Conservation (phyloP, 2,113 vertebrate species). For the Miniopterus natalensis region DNA sequence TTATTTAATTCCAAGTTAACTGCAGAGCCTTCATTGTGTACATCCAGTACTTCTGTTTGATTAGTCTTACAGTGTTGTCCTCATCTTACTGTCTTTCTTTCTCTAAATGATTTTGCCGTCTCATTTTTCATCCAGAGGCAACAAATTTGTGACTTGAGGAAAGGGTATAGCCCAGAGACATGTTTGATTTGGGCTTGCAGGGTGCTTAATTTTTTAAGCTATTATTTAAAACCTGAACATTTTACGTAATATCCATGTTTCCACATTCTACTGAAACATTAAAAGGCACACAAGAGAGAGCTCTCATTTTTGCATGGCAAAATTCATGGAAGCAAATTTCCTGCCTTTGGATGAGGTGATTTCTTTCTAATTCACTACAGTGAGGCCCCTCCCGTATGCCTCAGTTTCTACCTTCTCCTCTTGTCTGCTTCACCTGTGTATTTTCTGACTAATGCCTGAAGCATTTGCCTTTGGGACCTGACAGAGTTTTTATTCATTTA, state of each 20-base stretch:
- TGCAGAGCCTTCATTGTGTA: not conserved
- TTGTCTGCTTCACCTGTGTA: not conserved
- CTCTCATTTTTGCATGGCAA: not conserved
- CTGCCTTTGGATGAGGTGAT: not conserved
- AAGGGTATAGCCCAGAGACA: not conserved
- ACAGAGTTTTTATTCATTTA: not conserved
- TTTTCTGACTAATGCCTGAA: not conserved
- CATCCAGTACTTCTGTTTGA: not conserved
- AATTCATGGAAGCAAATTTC: not conserved
- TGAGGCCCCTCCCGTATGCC: rapidly evolving
- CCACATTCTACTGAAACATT: not conserved
- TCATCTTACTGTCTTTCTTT: not conserved
- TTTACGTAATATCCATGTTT: not conserved
- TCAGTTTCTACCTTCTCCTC: not conserved
- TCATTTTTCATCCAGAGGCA: not conserved
- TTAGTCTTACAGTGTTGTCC: not conserved
- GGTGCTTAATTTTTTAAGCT: not conserved
- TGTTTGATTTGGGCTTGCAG: not conserved
- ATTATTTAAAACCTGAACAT: not conserved
- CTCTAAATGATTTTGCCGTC: not conserved
- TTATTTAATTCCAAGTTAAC: not conserved
- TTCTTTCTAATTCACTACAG: not conserved
- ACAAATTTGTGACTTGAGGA: not conserved
- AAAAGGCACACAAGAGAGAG: not conserved
- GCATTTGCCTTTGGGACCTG: not conserved